These are phyloP conservation scores for Ibidorhyncha struthersii DNA, from an alignment of 2,113 vertebrate genomes.

Conservation along the genomic window DNA sequence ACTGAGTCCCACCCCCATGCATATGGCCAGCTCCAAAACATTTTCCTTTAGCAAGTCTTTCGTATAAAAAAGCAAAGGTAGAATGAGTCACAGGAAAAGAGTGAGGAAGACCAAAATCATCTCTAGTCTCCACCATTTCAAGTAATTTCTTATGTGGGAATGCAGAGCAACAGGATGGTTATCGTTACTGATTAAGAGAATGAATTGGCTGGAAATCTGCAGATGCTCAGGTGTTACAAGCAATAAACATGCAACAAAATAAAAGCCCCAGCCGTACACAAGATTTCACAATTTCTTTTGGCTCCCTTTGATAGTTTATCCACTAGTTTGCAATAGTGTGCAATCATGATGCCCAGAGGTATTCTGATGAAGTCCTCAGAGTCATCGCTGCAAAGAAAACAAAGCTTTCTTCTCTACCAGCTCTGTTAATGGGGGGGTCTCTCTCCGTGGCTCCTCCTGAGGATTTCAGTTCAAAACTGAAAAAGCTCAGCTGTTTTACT, in stretches of 20 bases:
- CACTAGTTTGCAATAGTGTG: not conserved
- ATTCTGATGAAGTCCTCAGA: not conserved
- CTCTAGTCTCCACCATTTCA: not conserved
- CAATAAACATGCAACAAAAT: not conserved
- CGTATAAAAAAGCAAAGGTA: not conserved
- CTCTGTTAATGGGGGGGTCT: not conserved
- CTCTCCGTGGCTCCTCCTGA: not conserved
- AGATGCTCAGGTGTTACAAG: not conserved
- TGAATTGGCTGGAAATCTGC: not conserved
- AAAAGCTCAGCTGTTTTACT: not conserved
- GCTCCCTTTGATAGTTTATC: not conserved
- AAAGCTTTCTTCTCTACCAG: not conserved
- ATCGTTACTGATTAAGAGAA: not conserved
- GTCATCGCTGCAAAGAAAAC: not conserved
- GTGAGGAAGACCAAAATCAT: not conserved
- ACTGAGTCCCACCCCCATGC: not conserved
- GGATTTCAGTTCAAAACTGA: not conserved
- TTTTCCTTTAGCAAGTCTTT: not conserved
- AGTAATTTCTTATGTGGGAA: not conserved
- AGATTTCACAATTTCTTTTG: not conserved
- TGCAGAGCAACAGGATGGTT: not conserved
- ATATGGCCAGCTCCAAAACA: not conserved
- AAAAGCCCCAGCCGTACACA: not conserved
- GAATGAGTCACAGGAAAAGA: not conserved
- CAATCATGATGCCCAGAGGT: not conserved